Base-by-base conservation (phyloP, 2,888 invertebrate genomes). In the Hipparchia sbordonii region DNA sequence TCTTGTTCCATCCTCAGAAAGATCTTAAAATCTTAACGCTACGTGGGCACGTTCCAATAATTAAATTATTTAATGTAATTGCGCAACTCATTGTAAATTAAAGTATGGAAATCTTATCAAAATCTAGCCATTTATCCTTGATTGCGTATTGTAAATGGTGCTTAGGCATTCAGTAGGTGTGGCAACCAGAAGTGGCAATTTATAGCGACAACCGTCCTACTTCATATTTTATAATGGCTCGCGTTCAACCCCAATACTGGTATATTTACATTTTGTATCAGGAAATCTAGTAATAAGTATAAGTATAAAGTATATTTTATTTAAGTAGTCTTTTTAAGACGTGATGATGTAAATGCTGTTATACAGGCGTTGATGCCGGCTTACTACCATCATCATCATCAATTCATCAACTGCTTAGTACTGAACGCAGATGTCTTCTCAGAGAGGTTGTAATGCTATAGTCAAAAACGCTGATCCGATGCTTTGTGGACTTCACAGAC, bases 111-210 rank as follows among this genome's bases (percentile, higher is more conserved):
- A 73, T 74, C 71, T 76, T 77, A 76, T 75, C 75, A 72, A 73
- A 75, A 77, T 76, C 67, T 51, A 74, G 71, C 65, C 12, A 72
- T 71, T 74, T 72, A 75, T 77, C 76, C 75, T 76, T 74, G 74
- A 72, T 76, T 74, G 74, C 71, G 56, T 72, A 69, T 71, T 67
- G 67, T 71, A 76, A 76, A 70, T 70, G 70, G 61, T 70, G 57
- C 65, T 73, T 68, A 67, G 74, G 76, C 69, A 77, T 77, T 74
- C 70, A 67, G 69, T 69, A 61, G 76, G 76, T 69, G 76, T 72
- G 76, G 74, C 72, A 54, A 66, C 69, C 74, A 74, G 69, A 71
- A 76, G 76, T 76, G 71, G 57, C 23, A 71, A 74, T 71, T 74
- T 74, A 76, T 74, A 62, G 71, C 66, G 67, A 63, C 68, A 69